Base-by-base conservation (phyloP, 2,113 vertebrate genomes). In the Petroica traversi region DNA sequence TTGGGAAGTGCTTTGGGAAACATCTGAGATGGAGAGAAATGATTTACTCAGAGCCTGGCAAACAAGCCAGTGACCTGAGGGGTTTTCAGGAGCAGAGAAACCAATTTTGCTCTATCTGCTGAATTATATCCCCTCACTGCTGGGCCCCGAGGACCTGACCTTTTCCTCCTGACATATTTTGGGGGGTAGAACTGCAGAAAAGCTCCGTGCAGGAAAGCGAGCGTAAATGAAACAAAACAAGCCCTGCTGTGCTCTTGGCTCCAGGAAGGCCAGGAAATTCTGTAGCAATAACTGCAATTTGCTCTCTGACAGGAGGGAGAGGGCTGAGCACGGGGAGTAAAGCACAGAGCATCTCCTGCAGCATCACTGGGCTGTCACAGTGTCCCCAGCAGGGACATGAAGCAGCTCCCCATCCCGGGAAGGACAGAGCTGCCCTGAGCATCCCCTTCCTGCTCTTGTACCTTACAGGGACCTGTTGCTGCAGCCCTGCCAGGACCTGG, bases 141-240 rank as follows among this genome's bases (percentile, higher is more conserved):
- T 63, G 88, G 86, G 40, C 86, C 58, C 73, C 58, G 73, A 82
- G 58, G 94, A 92, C 9, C 74, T 96, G 94, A 96, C 94, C 95
- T 97, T 96, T 96, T 68, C 64, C 66, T 87, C 33, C 0, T 2
- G 24, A 71, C 13, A 3, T 59, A 48, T 81, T 92, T 92, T 49
- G 41, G 51, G 52, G 46, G 33, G n/a, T 59, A 71, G 91, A 94
- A 74, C 59, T 33, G 34, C 23, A 66, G n/a, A 75, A 73, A 78
- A 61, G 52, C 40, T 67, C 66, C 5, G 33, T n/a, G 63, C 43
- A 36, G 75, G 22, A 89, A 29, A 45, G 17, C 1, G 41, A 89
- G 34, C 0, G 2, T 67, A 91, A 89, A 94, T 95, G 79, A 95
- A 91, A 64, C 80, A 68, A 46, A 85, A 92, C 72, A 67, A 92